phyloP scores from a whole-genome alignment of 35 echinoderm and acorn worm species.

The Patiria miniata region DNA sequence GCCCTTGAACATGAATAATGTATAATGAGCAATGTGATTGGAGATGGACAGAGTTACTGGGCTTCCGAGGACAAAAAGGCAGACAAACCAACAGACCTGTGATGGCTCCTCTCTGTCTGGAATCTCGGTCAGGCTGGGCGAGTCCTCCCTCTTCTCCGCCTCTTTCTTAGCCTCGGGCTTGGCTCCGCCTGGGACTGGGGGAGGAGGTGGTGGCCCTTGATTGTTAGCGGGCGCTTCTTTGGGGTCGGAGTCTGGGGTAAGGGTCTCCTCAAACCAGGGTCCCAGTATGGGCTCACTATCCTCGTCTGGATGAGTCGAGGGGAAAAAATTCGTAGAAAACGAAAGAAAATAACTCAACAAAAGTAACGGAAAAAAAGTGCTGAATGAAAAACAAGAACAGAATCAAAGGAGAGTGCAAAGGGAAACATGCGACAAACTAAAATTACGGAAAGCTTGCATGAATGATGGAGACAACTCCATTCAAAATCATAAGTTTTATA shows the following conservation, averaged over 20 bases:
- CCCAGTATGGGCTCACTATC: slow-evolving; percentile 98
- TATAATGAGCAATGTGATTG: no score
- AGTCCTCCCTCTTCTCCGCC: slow-evolving; percentile 63
- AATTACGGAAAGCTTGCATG: no score
- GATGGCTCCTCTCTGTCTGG: slow-evolving; percentile 91
- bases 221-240: slow-evolving; percentile 36
- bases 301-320: slow-evolving; percentile 65
- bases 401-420: no score
- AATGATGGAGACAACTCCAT: no score
- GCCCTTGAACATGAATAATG: no score
- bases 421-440: no score
- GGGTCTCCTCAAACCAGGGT: slow-evolving; percentile 92
- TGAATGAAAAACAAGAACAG: no score
- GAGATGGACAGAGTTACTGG: no score
- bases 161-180: slow-evolving; percentile 62
- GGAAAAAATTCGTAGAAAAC: neutral
- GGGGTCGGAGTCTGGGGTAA: slow-evolving; percentile 69
- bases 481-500: no score
- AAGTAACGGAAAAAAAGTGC: neutral
- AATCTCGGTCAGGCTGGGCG: slow-evolving; percentile 46
- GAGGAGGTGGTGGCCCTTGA: slow-evolving; percentile 79
- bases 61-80: no score
- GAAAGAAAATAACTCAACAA: slow-evolving; percentile 12
- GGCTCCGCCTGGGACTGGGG: slow-evolving; percentile 48
- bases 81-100: slow-evolving; percentile 52